These are phyloP conservation scores for Decapterus maruadsi DNA, from an alignment of 2,797 vertebrate species.

Conservation along the genomic window DNA sequence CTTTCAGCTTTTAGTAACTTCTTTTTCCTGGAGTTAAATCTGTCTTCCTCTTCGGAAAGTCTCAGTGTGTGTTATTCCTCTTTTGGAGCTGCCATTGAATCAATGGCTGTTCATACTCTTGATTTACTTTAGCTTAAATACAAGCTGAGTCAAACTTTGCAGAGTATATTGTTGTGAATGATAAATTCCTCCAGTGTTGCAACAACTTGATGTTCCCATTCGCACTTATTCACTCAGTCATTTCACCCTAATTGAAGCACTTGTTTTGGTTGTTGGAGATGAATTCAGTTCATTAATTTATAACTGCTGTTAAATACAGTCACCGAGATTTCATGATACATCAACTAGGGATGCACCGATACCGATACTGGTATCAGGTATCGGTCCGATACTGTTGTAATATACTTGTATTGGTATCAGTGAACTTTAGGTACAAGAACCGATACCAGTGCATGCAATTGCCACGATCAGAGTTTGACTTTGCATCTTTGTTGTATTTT, in stretches of 20 bases:
- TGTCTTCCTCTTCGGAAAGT: slow-evolving; percentile 13
- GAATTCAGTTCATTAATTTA: neutral
- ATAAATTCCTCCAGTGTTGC: neutral
- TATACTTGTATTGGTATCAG: too few relatives aligned
- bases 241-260: neutral
- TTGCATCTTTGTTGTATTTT: too few relatives aligned
- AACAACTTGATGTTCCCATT: neutral
- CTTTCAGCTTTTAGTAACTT: slow-evolving; percentile 53
- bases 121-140: slow-evolving; percentile 25
- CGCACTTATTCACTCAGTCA: neutral
- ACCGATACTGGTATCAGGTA: too few relatives aligned
- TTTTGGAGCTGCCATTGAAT: slow-evolving; percentile 37
- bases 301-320: neutral
- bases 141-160: slow-evolving; percentile 4
- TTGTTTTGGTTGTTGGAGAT: neutral
- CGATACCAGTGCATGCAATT: too few relatives aligned
- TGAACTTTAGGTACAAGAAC: too few relatives aligned
- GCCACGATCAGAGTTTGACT: too few relatives aligned
- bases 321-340: too few relatives aligned
- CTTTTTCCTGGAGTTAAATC: slow-evolving; percentile 31
- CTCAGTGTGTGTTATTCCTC: slow-evolving; percentile 19
- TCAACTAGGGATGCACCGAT: too few relatives aligned
- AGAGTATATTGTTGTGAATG: slow-evolving; percentile 3
- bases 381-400: too few relatives aligned
- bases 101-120: slow-evolving; percentile 21